These are phyloP conservation scores for Manacus vitellinus DNA, from an alignment of 2,113 vertebrate species.

Conservation along the genomic window DNA sequence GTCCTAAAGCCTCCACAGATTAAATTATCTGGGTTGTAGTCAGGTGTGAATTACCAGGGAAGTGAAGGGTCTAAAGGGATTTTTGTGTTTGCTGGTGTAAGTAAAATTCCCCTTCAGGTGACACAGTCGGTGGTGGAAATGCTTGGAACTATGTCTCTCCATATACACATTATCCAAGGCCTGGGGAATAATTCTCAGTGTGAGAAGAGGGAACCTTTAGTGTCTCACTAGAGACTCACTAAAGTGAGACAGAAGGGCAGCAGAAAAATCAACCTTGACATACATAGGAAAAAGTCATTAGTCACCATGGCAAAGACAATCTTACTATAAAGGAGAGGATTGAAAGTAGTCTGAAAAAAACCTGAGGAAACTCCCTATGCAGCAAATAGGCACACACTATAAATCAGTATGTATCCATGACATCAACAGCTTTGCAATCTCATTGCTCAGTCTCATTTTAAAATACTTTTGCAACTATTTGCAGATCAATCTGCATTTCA, in stretches of 20 bases:
- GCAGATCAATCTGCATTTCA: not conserved
- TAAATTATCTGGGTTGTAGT: constrained; percentile 6
- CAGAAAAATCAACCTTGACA: not conserved
- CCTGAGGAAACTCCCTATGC: not conserved
- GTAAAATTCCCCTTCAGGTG: not conserved
- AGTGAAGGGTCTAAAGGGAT: not conserved
- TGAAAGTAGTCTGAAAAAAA: not conserved
- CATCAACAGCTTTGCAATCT: not conserved
- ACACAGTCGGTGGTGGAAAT: not conserved
- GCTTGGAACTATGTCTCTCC: not conserved
- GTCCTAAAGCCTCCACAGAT: constrained; percentile 13
- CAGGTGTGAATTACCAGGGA: constrained; percentile 39
- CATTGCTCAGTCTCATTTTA: not conserved
- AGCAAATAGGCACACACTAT: not conserved
- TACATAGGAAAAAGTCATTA: not conserved
- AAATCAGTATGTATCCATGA: not conserved
- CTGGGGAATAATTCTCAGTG: not conserved
- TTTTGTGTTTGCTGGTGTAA: constrained; percentile 1
- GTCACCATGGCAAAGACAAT: not conserved
- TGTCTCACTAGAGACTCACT: not conserved
- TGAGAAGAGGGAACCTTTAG: not conserved
- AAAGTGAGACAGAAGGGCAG: not conserved
- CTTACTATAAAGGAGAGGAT: not conserved
- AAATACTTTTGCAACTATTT: not conserved
- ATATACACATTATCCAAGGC: not conserved